Evolutionary conservation across 2,888 invertebrate species (phyloP).

Genomic region (Xanthostigma xanthostigma): DNA sequence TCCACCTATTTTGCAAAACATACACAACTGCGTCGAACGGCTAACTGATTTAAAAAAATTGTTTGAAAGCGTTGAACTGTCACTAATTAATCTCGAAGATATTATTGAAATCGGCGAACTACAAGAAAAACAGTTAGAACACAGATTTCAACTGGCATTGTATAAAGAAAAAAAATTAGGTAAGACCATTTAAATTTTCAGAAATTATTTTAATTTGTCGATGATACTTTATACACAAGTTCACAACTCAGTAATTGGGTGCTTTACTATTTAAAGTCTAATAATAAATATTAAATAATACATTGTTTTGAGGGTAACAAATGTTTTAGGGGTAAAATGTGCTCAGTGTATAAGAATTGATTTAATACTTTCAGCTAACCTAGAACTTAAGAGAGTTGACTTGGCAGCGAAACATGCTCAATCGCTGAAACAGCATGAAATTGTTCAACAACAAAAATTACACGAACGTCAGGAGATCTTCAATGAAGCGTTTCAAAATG

Average conservation of each 20-base stretch:
- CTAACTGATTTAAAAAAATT: conserved; percentile 37
- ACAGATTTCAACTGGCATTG: conserved; percentile 51
- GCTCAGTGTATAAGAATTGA: neutral
- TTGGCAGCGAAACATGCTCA: conserved; percentile 41
- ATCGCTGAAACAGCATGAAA: conserved; percentile 39
- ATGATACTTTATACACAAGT: neutral
- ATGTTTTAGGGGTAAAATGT: neutral
- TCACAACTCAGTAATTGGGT: too few species aligned
- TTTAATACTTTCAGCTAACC: conserved; percentile 20
- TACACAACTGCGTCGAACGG: conserved; percentile 36
- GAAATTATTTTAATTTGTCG: neutral
- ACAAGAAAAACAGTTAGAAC: conserved; percentile 54
- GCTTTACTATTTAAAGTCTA: too few species aligned
- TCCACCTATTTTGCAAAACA: conserved; percentile 25
- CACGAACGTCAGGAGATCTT: conserved; percentile 53
- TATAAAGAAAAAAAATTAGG: conserved; percentile 59
- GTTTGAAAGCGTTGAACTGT: conserved; percentile 47
- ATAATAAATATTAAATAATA: neutral
- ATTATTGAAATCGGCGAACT: conserved; percentile 52
- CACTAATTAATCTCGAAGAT: conserved; percentile 48
- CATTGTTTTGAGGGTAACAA: neutral
- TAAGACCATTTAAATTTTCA: conserved; percentile 21
- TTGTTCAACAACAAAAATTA: conserved; percentile 35
- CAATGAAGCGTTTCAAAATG: conserved; percentile 51
- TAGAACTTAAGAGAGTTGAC: conserved; percentile 30